Evolutionary conservation across 1,140 invertebrate species (phyloP), one percentile per base, ranked within the genome.

Genomic region (Metopolophium dirhodum): DNA sequence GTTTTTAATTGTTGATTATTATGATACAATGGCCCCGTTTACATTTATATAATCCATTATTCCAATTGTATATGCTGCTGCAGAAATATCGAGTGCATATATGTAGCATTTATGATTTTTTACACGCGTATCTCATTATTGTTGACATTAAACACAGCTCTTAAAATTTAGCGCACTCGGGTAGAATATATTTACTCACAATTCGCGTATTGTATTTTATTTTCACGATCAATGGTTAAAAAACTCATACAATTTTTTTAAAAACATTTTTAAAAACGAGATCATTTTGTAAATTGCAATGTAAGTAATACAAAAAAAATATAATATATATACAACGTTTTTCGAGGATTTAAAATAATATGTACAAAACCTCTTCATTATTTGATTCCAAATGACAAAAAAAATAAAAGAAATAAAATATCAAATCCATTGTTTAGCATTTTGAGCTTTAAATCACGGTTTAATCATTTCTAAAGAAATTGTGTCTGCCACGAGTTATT

Each of bases 281-380:
- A 45, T 87, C 85, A 87, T 87, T 85, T 77, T 77, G 30, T 77
- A 77, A 77, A 77, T 77, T 77, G 61, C 61, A 77, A 77, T 77
- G 61, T 77, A 77, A 77, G 61, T 77, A 77, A 77, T 26, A 26
- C 18, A 77, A 77, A 77, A 77, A 68, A 68, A 18, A 18, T 0
- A 68, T 4, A n/a, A 68, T n/a, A 77, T 35, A 77, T 77, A 77
- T 20, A n/a, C 61, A 77, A 77, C 30, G 61, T n/a, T 77, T 77
- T 77, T n/a, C 30, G 61, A 77, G 61, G 61, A 77, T 77, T 77
- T 77, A 77, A 77, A 77, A 83, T 83, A 83, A 83, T 45, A 30
- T 85, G 23, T 45, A 85, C 37, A 85, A 26, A 85, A 85, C 37
- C 37, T 41, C 22, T 41, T 45, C 83, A 85, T 85, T 37, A 85